These are phyloP conservation scores for Drosophila kanapiae DNA, from an alignment of 1,140 invertebrate species.

Conservation along the genomic window DNA sequence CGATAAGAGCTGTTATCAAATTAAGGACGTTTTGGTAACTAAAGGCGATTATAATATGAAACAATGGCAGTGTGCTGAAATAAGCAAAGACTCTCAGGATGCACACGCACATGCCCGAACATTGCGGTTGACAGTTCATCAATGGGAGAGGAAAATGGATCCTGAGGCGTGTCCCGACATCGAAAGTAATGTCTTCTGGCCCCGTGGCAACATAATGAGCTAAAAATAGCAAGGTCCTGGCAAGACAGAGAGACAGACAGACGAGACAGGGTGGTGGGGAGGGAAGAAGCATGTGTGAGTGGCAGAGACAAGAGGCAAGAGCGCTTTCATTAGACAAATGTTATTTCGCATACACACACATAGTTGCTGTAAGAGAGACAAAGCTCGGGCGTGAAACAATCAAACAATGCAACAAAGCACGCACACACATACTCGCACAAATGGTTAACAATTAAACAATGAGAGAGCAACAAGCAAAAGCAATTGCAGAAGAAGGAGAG, in stretches of 20 bases:
- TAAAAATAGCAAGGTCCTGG: conserved; percentile 59
- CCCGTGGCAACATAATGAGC: conserved; percentile 65
- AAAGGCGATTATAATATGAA: conserved; percentile 15
- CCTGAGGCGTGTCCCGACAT: conserved; percentile 38
- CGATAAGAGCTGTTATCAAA: conserved; percentile 8
- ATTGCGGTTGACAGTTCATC: conserved; percentile 23
- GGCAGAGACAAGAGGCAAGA: conserved; percentile 26
- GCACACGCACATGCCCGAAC: background rate
- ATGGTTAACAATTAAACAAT: conserved; percentile 81
- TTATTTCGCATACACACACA: conserved; percentile 59
- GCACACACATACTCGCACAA: conserved; percentile 29
- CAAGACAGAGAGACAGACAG: background rate
- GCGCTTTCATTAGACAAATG: conserved; percentile 73
- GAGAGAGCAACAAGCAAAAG: conserved; percentile 70
- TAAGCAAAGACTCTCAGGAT: background rate
- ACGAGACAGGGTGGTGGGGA: conserved; percentile 5
- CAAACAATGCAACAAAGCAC: conserved; percentile 65
- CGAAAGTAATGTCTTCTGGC: conserved; percentile 34
- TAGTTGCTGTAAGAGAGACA: conserved; percentile 31
- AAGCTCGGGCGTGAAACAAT: conserved; percentile 60
- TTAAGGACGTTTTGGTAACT: conserved; percentile 7
- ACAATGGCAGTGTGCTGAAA: conserved; percentile 10
- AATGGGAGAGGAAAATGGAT: conserved; percentile 31
- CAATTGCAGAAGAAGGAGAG: conserved; percentile 57
- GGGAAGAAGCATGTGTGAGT: background rate